Base-by-base conservation (phyloP, 2,113 vertebrate genomes). In the Ardeotis arabs region DNA sequence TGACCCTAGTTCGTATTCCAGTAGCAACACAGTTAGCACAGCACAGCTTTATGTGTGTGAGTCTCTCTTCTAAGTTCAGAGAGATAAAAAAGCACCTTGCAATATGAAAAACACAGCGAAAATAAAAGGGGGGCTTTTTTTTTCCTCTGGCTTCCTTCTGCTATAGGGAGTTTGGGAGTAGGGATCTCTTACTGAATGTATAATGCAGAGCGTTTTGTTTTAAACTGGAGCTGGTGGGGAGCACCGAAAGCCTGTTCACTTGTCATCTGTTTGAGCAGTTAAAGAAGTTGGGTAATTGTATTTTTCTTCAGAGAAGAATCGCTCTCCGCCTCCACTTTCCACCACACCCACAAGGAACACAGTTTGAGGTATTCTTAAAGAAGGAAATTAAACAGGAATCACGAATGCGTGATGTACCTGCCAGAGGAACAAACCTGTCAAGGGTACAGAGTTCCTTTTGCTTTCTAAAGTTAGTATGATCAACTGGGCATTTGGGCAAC, bases 201-300 rank as follows among this genome's bases (percentile, higher is more conserved):
- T 94, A 95, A 95, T 50, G 68, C 33, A 80, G 75, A 89, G n/a
- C 72, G 84, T 60, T 91, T 90, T 84, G 90, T 96, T 95, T 95
- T 85, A 87, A 96, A 76, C 66, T 64, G 73, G 31, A 84, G 70
- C 75, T 94, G 47, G 35, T 81, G 64, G 75, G 78, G 64, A 86
- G 67, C 83, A 39, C 4, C 83, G 84, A 55, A 91, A 95, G 67
- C 39, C 79, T 93, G 56, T 68, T 97, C 66, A 13, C 53, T 94
- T 95, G 74, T 96, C 87, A 94, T 93, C 83, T 87, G 20, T 94
- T 94, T 72, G 73, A 95, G 77, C 83, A 84, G 90, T 84, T 93
- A 67, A 91, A 95, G 72, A 91, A 88, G 85, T 64, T 75, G 70
- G 73, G 29, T 94, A 93, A 93, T 92, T 94, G 79, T 95, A 28